These are phyloP conservation scores for Zaprionus vittiger DNA, from an alignment of 1,140 invertebrate genomes.

Conservation along the genomic window DNA sequence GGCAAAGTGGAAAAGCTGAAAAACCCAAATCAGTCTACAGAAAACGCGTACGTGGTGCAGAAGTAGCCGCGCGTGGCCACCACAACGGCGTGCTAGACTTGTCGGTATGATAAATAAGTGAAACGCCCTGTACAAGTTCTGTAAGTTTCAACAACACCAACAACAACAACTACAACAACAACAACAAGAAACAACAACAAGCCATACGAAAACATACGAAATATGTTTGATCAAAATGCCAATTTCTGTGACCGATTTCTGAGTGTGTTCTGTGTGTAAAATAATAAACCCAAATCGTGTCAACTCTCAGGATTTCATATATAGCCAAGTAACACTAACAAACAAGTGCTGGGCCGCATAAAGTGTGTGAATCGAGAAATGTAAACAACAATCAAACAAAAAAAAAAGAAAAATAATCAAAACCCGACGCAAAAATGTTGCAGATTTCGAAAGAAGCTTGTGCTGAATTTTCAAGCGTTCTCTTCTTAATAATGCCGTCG, in stretches of 20 bases:
- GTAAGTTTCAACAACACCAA: slow-evolving; percentile 75
- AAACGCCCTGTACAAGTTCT: slow-evolving; percentile 85
- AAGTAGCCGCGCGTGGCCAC: slow-evolving; percentile 84
- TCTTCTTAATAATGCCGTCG: slow-evolving; percentile 51
- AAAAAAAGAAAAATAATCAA: slow-evolving; percentile 12
- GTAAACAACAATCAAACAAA: slow-evolving; percentile 40
- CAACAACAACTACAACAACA: slow-evolving; percentile 39
- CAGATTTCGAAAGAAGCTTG: slow-evolving; percentile 52
- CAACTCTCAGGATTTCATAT: slow-evolving; percentile 46
- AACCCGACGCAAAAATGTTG: slow-evolving; percentile 40
- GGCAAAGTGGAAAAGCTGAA: slow-evolving; percentile 75
- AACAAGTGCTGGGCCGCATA: slow-evolving; percentile 55
- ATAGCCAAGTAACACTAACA: slow-evolving; percentile 62
- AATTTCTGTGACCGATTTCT: slow-evolving; percentile 46
- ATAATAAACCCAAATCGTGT: slow-evolving; percentile 25
- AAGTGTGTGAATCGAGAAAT: slow-evolving; percentile 41
- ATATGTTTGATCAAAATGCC: slow-evolving; percentile 32
- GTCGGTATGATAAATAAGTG: slow-evolving; percentile 85
- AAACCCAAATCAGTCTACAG: slow-evolving; percentile 84
- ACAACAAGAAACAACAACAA: slow-evolving; percentile 47
- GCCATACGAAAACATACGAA: slow-evolving; percentile 36
- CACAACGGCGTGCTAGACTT: slow-evolving; percentile 84
- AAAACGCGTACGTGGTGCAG: slow-evolving; percentile 84
- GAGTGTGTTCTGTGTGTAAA: slow-evolving; percentile 60
- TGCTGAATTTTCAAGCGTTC: slow-evolving; percentile 46